Base-by-base conservation (phyloP, 2,113 vertebrate genomes). In the Scophthalmus maximus region DNA sequence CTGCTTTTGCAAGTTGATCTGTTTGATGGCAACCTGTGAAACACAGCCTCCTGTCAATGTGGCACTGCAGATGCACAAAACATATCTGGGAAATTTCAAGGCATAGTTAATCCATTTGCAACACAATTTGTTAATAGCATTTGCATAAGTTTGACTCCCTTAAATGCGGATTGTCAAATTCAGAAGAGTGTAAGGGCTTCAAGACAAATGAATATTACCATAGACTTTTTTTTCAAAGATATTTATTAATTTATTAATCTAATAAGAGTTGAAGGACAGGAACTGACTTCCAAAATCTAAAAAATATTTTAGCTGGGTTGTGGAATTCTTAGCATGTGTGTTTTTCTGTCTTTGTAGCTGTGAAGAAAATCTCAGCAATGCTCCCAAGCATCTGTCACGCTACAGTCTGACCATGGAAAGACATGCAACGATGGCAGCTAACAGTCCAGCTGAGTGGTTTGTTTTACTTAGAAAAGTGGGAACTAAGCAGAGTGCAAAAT, bases 1-100 rank as follows among this genome's bases (percentile, higher is more conserved):
- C 85, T 99, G 97, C 80, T 99, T 98, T 93, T 99, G 97, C 82
- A 99, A 90, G 85, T 98, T 99, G 84, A 98, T 99, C 92, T 99
- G 97, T 88, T 99, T 99, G 85, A 99, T 98, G 79, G 97, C 97
- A 86, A 99, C 97, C 97, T 99, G 82, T 42, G 44, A 25, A 75
- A 51, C 22, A 82, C 32, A 72, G 42, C 29, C 34, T 42, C 8
- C 3, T 46, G 29, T 85, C 23, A 57, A 81, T 20, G 15, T 20
- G 2, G 4, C 7, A 6, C 44, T n/a, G 12, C n/a, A 18, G 12
- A 29, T 6, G 27, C 20, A 30, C 0, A 8, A n/a, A n/a, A n/a
- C n/a, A n/a, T n/a, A n/a, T n/a, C n/a, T n/a, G n/a, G n/a, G n/a
- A n/a, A n/a, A n/a, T n/a, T n/a, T n/a, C n/a, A n/a, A n/a, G n/a